phyloP scores from a whole-genome alignment of 2,797 vertebrate genomes.

The Epinephelus malabaricus region DNA sequence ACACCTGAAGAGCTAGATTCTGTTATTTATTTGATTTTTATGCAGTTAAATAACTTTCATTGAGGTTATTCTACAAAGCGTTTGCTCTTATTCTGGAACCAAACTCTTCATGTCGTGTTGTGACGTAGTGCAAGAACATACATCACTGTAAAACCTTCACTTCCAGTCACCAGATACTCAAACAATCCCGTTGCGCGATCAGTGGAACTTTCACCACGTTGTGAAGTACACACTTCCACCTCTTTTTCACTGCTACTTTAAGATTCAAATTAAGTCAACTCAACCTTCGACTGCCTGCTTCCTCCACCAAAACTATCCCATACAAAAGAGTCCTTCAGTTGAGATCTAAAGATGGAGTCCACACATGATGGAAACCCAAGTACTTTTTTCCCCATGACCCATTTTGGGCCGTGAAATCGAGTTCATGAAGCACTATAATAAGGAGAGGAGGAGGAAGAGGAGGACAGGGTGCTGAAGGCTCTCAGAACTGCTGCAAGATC shows the following conservation, averaged over 20 bases:
- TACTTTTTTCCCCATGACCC: neutral
- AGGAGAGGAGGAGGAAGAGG: neutral
- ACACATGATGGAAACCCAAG: neutral
- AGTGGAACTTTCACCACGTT: neutral
- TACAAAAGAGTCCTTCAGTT: neutral
- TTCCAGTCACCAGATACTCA: neutral
- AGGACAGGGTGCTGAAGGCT: no score
- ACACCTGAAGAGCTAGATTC: neutral
- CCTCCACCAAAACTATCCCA: neutral
- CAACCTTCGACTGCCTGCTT: neutral
- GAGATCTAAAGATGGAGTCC: neutral
- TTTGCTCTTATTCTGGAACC: neutral
- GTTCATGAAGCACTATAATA: slow-evolving; percentile 5
- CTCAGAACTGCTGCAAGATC: slow-evolving; percentile 94
- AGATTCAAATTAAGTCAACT: neutral
- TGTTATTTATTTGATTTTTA: no score
- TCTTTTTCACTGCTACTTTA: neutral
- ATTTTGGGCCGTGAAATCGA: neutral
- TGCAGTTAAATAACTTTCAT: neutral
- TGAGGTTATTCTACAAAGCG: neutral
- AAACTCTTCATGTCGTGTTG: neutral
- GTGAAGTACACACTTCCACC: neutral
- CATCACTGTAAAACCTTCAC: no score
- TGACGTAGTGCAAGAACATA: neutral
- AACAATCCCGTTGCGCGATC: neutral